Percentiles rank a stretch among this genome's conserved stretches.
These are phyloP conservation scores for Prionailurus bengalensis DNA, from an alignment of 2,113 vertebrate genomes.

Conservation along the genomic window DNA sequence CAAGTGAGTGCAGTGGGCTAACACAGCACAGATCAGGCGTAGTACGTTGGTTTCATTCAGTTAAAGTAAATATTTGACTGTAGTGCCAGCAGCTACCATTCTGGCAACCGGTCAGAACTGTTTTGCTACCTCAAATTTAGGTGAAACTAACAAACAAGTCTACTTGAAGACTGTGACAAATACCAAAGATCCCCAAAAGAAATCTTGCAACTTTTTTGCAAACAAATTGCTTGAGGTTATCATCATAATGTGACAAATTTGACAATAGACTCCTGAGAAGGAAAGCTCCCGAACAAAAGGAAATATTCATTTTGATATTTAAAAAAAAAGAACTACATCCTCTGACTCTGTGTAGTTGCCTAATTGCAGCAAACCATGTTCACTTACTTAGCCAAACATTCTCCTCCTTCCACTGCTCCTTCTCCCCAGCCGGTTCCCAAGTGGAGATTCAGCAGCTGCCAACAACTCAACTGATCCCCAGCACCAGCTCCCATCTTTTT, in stretches of 20 bases:
- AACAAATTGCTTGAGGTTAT: neutral
- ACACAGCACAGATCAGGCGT: neutral
- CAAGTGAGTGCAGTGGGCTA: neutral
- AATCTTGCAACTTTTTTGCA: neutral
- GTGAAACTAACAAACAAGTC: neutral
- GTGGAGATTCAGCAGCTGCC: neutral
- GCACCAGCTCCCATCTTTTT: no score
- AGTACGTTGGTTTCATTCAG: neutral
- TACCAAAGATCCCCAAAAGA: neutral
- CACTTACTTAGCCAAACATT: neutral
- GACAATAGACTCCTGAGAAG: neutral
- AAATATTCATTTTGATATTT: neutral
- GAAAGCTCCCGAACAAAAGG: slow-evolving; percentile 6
- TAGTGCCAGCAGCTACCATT: neutral
- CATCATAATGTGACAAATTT: neutral
- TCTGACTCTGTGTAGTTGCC: neutral
- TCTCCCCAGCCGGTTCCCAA: neutral
- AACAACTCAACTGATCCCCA: neutral
- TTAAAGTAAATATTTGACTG: neutral
- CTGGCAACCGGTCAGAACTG: neutral
- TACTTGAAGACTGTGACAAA: neutral
- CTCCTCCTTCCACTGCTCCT: neutral
- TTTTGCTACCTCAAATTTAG: slow-evolving; percentile 25
- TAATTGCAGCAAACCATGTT: neutral
- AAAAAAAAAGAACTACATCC: neutral